phyloP scores from a whole-genome alignment of 2,797 vertebrate species.

The Sebastiscus tertius region DNA sequence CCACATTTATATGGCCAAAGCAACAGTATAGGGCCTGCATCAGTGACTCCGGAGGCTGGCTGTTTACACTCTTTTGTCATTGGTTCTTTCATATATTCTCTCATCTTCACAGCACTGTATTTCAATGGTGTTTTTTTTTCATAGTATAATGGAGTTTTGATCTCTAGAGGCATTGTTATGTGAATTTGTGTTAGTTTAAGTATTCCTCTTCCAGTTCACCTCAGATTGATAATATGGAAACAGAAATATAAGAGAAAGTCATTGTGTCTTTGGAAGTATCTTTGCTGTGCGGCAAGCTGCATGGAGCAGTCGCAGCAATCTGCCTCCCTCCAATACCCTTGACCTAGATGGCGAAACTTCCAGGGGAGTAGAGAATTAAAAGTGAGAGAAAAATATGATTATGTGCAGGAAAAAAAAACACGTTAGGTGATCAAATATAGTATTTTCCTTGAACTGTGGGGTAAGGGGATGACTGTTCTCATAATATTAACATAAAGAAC shows the following conservation, averaged over 20 bases:
- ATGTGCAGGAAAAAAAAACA: conserved; percentile 47
- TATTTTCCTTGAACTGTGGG: conserved; percentile 82
- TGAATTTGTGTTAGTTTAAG: conserved; percentile 30
- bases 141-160: conserved; percentile 19
- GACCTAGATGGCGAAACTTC: conserved; percentile 81
- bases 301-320: conserved; percentile 61
- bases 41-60: conserved; percentile 47
- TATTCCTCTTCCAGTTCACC: conserved; percentile 33
- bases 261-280: conserved; percentile 62
- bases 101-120: conserved; percentile 33
- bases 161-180: conserved; percentile 35
- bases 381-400: conserved; percentile 76
- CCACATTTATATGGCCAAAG: conserved; percentile 73
- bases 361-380: conserved; percentile 80
- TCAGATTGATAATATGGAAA: conserved; percentile 33
- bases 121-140: conserved; percentile 9
- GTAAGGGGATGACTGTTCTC: conserved; percentile 67
- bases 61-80: conserved; percentile 59
- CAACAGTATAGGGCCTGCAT: conserved; percentile 56
- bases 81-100: conserved; percentile 43
- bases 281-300: conserved; percentile 48
- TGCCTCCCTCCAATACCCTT: conserved; percentile 76
- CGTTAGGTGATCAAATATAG: conserved; percentile 79
- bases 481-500: conserved; percentile 66
- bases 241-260: conserved; percentile 60